These are phyloP conservation scores for Malthinus seriepunctatus DNA, from an alignment of 2,888 invertebrate species.

Conservation along the genomic window DNA sequence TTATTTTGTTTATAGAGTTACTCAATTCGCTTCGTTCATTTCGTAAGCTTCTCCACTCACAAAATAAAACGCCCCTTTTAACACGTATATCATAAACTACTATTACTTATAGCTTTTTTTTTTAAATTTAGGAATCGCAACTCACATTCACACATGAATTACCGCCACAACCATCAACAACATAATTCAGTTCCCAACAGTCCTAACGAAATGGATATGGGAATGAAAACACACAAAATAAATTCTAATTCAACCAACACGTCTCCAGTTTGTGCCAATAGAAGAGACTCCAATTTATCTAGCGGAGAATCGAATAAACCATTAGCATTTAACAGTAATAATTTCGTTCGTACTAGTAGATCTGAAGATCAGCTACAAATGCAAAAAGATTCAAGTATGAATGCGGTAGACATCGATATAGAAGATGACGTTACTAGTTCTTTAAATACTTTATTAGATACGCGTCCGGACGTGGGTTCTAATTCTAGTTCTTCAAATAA, in stretches of 20 bases:
- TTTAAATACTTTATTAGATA: conserved; percentile 86
- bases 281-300: conserved; percentile 51
- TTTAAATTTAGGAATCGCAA: conserved; percentile 59
- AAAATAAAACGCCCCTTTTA: no score
- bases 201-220: conserved; percentile 67
- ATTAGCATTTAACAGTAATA: conserved; percentile 34
- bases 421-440: conserved; percentile 94
- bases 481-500: conserved; percentile 38
- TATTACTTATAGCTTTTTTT: background rate
- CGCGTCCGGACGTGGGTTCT: conserved; percentile 46
- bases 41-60: no score
- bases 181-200: conserved; percentile 72
- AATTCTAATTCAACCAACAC: conserved; percentile 59
- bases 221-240: conserved; percentile 51
- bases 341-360: conserved; percentile 82
- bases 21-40: no score
- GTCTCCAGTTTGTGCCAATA: conserved; percentile 59
- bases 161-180: conserved; percentile 52
- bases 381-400: conserved; percentile 77
- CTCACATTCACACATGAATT: conserved; percentile 51
- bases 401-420: conserved; percentile 87
- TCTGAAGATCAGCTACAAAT: conserved; percentile 91
- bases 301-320: conserved; percentile 34
- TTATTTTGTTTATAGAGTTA: no score
- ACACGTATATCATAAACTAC: no score